These are phyloP conservation scores for Ranitomeya imitator DNA, from an alignment of 2,113 vertebrate genomes.

Conservation along the genomic window DNA sequence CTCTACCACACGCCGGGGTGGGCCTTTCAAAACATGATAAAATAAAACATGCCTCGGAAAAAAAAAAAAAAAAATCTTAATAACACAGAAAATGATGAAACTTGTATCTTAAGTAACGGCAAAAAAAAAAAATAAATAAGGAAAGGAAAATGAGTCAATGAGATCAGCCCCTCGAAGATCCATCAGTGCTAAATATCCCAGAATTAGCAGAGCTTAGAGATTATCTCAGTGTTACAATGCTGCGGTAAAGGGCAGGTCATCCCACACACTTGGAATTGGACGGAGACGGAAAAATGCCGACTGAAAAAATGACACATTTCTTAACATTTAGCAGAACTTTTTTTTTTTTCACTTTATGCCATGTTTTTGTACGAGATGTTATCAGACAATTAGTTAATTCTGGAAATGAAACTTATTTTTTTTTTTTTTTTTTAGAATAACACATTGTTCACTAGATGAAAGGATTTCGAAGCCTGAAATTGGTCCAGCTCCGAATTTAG, in stretches of 20 bases:
- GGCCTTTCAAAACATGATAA: conserved; percentile 23
- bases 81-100: neutral
- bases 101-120: neutral
- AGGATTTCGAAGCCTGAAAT: conserved; percentile 48
- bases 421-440: conserved; percentile 44
- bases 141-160: conserved; percentile 19
- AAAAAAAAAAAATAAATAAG: neutral
- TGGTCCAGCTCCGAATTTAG: neutral
- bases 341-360: conserved; percentile 65
- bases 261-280: conserved; percentile 47
- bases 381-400: conserved; percentile 61
- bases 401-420: conserved; percentile 60
- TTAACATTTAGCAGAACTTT: conserved; percentile 62
- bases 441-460: conserved; percentile 62
- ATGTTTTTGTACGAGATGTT: conserved; percentile 63
- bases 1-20: neutral
- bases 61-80: neutral
- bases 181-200: conserved; percentile 9
- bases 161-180: neutral
- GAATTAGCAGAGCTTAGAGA: conserved; percentile 30
- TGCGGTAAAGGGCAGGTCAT: conserved; percentile 32
- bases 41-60: neutral
- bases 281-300: neutral
- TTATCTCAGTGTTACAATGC: conserved; percentile 30
- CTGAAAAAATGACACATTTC: conserved; percentile 61